These are phyloP conservation scores for Bryconaethiops microstoma DNA, from an alignment of 2,797 vertebrate genomes.

Conservation along the genomic window DNA sequence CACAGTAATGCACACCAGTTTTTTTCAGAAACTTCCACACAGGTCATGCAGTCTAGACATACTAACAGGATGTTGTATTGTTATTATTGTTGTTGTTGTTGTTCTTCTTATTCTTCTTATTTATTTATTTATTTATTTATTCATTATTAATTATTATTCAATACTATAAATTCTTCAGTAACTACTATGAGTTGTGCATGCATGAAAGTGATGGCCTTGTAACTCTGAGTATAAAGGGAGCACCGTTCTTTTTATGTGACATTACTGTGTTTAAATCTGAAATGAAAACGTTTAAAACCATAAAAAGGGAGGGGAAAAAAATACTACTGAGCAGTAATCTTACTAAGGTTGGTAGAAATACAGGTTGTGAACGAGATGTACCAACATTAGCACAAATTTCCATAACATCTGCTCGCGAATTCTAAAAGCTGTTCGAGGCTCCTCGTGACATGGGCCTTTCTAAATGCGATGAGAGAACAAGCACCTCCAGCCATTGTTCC, in stretches of 20 bases:
- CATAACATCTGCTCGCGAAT: constrained; percentile 76
- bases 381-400: constrained; percentile 70
- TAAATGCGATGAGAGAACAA: constrained; percentile 65
- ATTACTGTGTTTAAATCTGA: background rate
- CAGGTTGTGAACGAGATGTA: constrained; percentile 35
- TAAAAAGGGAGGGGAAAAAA: background rate
- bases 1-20: too few relatives aligned
- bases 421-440: constrained; percentile 67
- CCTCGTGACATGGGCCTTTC: constrained; percentile 56
- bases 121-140: too few relatives aligned
- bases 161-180: too few relatives aligned
- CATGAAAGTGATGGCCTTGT: too few relatives aligned
- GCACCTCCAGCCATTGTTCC: constrained; percentile 69
- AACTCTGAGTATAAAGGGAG: too few relatives aligned
- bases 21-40: too few relatives aligned
- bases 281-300: background rate
- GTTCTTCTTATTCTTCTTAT: too few relatives aligned
- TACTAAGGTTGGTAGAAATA: constrained; percentile 5
- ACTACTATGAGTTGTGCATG: too few relatives aligned
- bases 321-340: background rate
- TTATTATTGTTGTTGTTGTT: too few relatives aligned
- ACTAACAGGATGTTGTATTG: too few relatives aligned
- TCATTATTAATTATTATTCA: too few relatives aligned
- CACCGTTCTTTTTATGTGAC: background rate
- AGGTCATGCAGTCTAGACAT: too few relatives aligned